Base-by-base conservation (phyloP, 1,140 invertebrate species). In the Brachionus plicatilis region DNA sequence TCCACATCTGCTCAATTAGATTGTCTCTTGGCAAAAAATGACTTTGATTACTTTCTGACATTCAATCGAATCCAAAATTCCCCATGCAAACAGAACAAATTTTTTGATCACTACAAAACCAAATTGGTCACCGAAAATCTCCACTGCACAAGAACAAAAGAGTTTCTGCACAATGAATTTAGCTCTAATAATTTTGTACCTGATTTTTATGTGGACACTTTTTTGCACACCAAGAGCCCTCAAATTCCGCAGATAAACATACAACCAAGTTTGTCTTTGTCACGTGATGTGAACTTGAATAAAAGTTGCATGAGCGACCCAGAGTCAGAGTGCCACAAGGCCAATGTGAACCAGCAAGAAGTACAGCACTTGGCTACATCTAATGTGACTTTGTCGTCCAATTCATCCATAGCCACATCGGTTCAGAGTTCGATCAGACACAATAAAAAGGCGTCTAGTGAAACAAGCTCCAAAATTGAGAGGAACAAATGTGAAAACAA, bases 351-450 rank as follows among this genome's bases (percentile, higher is more conserved):
- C 33, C 33, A 29, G 27, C n/a, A 41, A 65, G 33, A 41, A 9
- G 27, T 17, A 6, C n/a, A 24, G 14, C 79, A 41, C 0, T 45
- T 82, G 65, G 53, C 24, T n/a, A 82, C 37, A 45, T 82, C 79
- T 20, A 82, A 82, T 82, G 27, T 82, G 4, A 82, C 79, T 27
- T 8, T 82, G 2, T 82, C 79, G 7, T 82, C 79, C 2, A 68
- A 82, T 29, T 82, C 79, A 17, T 82, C 79, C 3, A 41, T 82
- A 27, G 17, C 53, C 17, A 43, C 65, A 7, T 82, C 79, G 2
- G 37, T 45, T 43, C 37, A 27, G 6, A 72, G 37, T 14, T 20
- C n/a, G 17, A 17, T 20, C 3, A 72, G 43, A 17, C 17, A 17
- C 0, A 41, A n/a, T 7, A n/a, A 72, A 72, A 60, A 60, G 9